Evolutionary conservation across 1,140 invertebrate genomes (phyloP).

Genomic region (Aphidius gifuensis): DNA sequence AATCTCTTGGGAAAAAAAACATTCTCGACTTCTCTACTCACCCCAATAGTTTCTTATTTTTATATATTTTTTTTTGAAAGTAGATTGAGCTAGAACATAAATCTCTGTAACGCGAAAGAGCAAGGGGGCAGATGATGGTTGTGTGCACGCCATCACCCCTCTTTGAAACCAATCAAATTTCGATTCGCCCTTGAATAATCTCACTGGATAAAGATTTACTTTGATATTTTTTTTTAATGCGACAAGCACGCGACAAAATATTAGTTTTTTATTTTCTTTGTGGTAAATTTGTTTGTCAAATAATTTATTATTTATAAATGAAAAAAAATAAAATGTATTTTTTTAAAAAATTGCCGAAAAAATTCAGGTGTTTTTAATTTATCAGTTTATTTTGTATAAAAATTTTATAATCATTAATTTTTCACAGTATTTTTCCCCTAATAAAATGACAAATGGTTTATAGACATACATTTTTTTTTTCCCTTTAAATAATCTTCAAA

Average conservation of each 20-base stretch:
- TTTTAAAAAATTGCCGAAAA: not conserved
- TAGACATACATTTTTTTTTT: no score
- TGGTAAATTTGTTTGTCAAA: conserved; percentile 5
- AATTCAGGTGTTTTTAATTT: no score
- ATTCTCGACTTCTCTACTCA: conserved; percentile 16
- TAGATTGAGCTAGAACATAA: conserved; percentile 39
- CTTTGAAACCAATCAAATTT: conserved; percentile 48
- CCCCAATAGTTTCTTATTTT: not conserved
- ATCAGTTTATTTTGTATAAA: not conserved
- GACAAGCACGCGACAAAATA: conserved; percentile 17
- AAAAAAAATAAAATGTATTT: not conserved
- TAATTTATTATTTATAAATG: not conserved
- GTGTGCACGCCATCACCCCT: conserved; percentile 28
- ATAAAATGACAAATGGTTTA: no score
- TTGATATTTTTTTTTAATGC: conserved; percentile 9
- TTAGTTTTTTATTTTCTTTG: conserved; percentile 9
- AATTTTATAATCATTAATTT: conserved; percentile 5
- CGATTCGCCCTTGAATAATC: conserved; percentile 25
- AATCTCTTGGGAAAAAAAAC: no score
- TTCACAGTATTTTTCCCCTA: not conserved
- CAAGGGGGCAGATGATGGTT: conserved; percentile 23
- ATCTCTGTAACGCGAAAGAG: conserved; percentile 38
- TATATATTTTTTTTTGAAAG: not conserved
- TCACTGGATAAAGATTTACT: not conserved
- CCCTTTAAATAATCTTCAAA: no score